Evolutionary conservation across 2,888 invertebrate species (phyloP), one percentile per base, ranked within the genome.

Genomic region (Trichogramma dendrolimi): DNA sequence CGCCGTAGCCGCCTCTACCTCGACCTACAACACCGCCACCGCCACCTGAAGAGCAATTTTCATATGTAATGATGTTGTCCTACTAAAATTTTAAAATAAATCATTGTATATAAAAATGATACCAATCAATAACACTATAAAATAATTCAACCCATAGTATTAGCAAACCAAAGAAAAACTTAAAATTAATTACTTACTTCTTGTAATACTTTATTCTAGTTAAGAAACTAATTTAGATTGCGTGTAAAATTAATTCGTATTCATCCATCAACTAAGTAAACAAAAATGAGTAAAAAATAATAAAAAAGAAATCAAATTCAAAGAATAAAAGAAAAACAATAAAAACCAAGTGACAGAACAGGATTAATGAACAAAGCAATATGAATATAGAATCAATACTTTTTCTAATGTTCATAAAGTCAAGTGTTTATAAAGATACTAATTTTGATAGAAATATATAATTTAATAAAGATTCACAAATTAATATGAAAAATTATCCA

Each of bases 21-120:
- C 71, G 68, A n/a, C 69, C 68, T 41, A 67, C 66, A 6, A 70
- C 70, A 4, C 71, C 70, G 11, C 70, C 70, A n/a, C 75, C 69
- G 14, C 67, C 66, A 67, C 75, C 75, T 75, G 72, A 49, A 49
- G 49, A 38, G 38, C 7, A 27, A 49, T 14, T 49, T 49, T 8
- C 1, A 48, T 48, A 8, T 8, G 44, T 44, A 44, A 10, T 7
- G 10, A 2, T 10, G 10, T 44, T 2, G 44, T 44, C 10, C 14
- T 11, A 48, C 6, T 48, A 10, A 27, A 27, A 5, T 38, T 49
- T 49, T 49, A 8, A 49, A n/a, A 49, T 11, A 6, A 49, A 11
- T 49, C 7, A 14, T 27, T 49, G 38, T 27, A 6, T 27, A 27
- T 27, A 27, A 27, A 27, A 27, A 27, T 27, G 27, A 27, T 27